phyloP scores from a whole-genome alignment of 2,113 vertebrate species.

The Lontra canadensis region DNA sequence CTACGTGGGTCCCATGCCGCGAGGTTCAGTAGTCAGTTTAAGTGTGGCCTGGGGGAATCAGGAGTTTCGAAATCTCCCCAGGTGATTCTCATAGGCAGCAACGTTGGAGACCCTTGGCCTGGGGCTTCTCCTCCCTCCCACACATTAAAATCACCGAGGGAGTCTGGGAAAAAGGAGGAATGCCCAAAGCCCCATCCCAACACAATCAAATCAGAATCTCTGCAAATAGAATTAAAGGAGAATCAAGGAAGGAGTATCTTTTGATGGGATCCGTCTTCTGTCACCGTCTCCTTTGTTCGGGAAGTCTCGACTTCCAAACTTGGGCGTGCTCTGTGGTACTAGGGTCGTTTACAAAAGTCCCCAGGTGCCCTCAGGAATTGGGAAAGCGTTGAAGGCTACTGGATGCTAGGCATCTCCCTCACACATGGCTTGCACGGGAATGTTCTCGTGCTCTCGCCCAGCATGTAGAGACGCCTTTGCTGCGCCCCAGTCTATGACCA shows the following conservation, averaged over 20 bases:
- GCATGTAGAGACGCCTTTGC: not conserved
- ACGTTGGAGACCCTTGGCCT: not conserved
- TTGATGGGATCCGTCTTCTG: not conserved
- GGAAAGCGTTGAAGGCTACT: not conserved
- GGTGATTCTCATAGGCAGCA: not conserved
- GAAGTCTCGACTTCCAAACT: not conserved
- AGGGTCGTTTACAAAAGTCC: not conserved
- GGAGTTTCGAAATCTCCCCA: not conserved
- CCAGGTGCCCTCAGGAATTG: not conserved
- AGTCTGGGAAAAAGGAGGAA: not conserved
- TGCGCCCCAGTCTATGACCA: not conserved
- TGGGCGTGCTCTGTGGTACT: not conserved
- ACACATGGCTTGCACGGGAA: not conserved
- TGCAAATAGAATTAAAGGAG: not conserved
- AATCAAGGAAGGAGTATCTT: not conserved
- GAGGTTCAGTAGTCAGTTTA: not conserved
- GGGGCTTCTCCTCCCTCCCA: not conserved
- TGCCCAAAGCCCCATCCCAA: not conserved
- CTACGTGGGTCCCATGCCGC: accelerated
- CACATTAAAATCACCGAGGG: not conserved
- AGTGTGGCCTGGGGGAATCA: not conserved
- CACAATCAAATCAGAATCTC: not conserved
- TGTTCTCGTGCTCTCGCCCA: not conserved
- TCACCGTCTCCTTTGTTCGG: not conserved
- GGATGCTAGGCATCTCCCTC: not conserved